Evolutionary conservation across 2,113 vertebrate genomes (phyloP).

Genomic region (Myrmophylax atrothorax): DNA sequence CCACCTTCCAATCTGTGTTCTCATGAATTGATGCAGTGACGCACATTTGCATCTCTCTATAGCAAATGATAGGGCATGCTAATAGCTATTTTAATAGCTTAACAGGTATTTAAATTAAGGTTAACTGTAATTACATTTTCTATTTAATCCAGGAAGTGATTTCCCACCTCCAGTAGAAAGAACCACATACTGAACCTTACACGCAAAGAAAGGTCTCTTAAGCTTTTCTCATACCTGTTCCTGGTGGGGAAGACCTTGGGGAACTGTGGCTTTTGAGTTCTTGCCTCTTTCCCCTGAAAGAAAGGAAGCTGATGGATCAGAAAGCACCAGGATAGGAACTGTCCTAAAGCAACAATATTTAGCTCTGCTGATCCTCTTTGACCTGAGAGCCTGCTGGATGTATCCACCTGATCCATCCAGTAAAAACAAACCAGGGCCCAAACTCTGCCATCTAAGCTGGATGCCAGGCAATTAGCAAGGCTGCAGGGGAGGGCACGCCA

Average conservation of each 20-base stretch:
- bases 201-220: not conserved
- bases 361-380: not conserved
- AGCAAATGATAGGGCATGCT: conserved; percentile 34
- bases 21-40: not conserved
- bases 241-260: not conserved
- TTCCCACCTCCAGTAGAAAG: not conserved
- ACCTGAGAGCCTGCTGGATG: not conserved
- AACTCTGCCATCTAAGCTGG: not conserved
- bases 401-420: not conserved
- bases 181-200: not conserved
- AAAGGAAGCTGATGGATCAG: not conserved
- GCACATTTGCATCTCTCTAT: conserved; percentile 46
- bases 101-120: conserved; percentile 35
- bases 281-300: not conserved
- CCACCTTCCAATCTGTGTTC: not conserved
- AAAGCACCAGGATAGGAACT: not conserved
- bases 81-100: conserved; percentile 26
- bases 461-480: not conserved
- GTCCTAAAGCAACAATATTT: not conserved
- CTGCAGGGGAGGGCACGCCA: not conserved
- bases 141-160: not conserved
- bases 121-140: conserved; percentile 26
- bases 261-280: not conserved
- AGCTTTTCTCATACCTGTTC: not conserved
- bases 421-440: not conserved